These are phyloP conservation scores for Paramisgurnus dabryanus DNA, from an alignment of 2,113 vertebrate genomes.

Conservation along the genomic window DNA sequence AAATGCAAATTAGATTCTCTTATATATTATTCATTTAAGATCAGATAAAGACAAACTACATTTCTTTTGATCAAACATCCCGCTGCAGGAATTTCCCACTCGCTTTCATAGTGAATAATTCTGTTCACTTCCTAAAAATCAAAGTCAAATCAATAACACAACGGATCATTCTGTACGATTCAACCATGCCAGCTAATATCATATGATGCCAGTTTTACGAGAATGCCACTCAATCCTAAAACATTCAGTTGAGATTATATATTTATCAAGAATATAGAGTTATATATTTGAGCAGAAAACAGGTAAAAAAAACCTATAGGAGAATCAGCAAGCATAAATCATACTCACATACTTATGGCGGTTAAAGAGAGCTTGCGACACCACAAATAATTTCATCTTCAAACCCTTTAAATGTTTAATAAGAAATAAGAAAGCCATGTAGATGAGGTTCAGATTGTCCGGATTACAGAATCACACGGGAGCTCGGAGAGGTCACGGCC, in stretches of 20 bases:
- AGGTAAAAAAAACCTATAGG: not conserved
- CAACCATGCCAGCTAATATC: not conserved
- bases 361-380: slow-evolving; percentile 43
- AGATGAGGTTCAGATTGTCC: not conserved
- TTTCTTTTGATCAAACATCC: not conserved
- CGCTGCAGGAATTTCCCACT: not conserved
- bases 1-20: too few species aligned
- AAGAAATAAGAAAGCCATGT: slow-evolving; percentile 45
- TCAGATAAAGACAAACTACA: too few species aligned
- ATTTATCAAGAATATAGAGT: not conserved
- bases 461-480: slow-evolving; percentile 21
- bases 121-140: too few species aligned
- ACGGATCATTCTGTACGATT: not conserved
- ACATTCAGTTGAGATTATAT: too few species aligned
- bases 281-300: not conserved
- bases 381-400: slow-evolving; percentile 42
- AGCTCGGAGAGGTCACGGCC: slow-evolving; percentile 10
- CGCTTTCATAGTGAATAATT: not conserved
- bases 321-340: not conserved
- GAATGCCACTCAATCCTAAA: too few species aligned
- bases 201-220: too few species aligned
- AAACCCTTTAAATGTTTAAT: slow-evolving; percentile 35
- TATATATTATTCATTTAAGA: too few species aligned
- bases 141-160: not conserved
- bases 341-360: slow-evolving; percentile 48